phyloP scores from a whole-genome alignment of 2,888 invertebrate species.

The Teleiodes luculella region DNA sequence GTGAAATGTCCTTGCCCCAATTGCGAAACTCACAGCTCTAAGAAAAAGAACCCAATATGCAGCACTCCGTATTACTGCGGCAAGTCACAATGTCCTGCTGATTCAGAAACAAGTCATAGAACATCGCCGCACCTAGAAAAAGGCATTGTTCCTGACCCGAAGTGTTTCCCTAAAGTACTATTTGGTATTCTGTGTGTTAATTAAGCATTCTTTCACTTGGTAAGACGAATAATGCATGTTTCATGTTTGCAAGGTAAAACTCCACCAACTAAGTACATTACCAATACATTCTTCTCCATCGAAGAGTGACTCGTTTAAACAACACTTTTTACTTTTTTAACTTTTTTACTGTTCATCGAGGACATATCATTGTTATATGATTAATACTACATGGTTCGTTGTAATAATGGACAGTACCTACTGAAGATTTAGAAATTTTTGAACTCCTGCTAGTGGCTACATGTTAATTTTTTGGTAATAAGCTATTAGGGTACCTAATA shows the following conservation, averaged over 20 bases:
- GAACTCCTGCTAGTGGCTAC: too few species aligned
- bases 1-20: slow-evolving; percentile 51
- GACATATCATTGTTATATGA: background rate
- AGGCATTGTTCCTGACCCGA: background rate
- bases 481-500: too few species aligned
- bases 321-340: too few species aligned
- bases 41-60: slow-evolving; percentile 25
- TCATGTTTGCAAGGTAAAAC: too few species aligned
- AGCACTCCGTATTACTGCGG: slow-evolving; percentile 30
- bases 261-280: too few species aligned
- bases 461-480: too few species aligned
- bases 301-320: too few species aligned
- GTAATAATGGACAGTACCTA: too few species aligned
- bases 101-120: background rate
- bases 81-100: slow-evolving; percentile 34
- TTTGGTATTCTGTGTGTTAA: background rate
- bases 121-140: background rate
- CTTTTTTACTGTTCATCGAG: slow-evolving; percentile 28
- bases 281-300: too few species aligned
- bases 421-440: too few species aligned
- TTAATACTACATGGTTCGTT: too few species aligned
- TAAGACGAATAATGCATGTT: too few species aligned
- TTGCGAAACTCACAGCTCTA: slow-evolving; percentile 29
- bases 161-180: background rate
- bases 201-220: background rate